Evolutionary conservation across 2,888 invertebrate genomes (phyloP).

Genomic region (Melinaea marsaeus): DNA sequence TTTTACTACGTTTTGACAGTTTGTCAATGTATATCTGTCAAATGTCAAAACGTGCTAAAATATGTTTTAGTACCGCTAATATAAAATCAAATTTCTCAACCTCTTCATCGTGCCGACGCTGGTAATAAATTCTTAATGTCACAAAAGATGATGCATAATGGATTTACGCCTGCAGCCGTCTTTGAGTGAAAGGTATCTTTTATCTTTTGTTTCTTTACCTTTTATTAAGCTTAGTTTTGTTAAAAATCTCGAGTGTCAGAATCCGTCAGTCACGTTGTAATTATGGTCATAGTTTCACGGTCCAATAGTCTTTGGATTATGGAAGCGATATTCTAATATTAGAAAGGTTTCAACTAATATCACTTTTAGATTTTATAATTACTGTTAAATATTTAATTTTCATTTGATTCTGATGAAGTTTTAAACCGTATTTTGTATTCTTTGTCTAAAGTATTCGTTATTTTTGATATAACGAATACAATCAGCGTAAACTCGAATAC

Average conservation of each 20-base stretch:
- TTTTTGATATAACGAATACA: no score
- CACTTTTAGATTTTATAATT: no score
- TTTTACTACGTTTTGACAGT: background rate
- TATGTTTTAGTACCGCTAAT: conserved; percentile 33
- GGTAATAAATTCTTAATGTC: conserved; percentile 71
- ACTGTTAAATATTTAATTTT: no score
- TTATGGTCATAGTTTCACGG: conserved; percentile 45
- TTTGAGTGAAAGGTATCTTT: conserved; percentile 29
- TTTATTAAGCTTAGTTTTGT: conserved; percentile 30
- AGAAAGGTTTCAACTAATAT: conserved; percentile 26
- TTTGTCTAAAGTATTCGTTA: no score
- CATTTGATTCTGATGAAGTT: no score
- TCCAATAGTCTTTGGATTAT: conserved; percentile 32
- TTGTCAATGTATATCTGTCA: background rate
- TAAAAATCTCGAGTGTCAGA: conserved; percentile 42
- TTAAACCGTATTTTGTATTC: no score
- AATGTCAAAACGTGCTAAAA: background rate
- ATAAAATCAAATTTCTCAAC: conserved; percentile 44
- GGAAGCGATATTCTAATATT: conserved; percentile 35
- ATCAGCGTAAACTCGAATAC: background rate
- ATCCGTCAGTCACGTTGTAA: conserved; percentile 44
- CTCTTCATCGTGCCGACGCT: conserved; percentile 61
- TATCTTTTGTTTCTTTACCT: conserved; percentile 32
- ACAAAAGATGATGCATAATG: conserved; percentile 68
- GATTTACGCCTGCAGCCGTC: conserved; percentile 55